Evolutionary conservation across 2,113 vertebrate species (phyloP), one percentile per base, ranked within the genome.

Genomic region (Dasyornis broadbenti): DNA sequence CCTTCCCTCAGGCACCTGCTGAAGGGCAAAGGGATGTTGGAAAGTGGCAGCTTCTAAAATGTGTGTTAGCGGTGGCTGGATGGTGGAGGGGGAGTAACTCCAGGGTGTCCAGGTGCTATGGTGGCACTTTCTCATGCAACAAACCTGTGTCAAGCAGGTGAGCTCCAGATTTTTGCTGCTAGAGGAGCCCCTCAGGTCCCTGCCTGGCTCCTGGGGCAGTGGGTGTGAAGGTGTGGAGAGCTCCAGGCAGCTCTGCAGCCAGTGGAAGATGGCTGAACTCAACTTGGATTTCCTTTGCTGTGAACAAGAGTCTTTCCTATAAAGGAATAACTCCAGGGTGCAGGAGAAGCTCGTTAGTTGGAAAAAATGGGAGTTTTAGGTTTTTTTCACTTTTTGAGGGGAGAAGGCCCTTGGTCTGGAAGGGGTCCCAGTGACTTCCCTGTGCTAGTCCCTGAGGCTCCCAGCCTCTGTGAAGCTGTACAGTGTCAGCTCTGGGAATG

Each of bases 91-190:
- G 19, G 10, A 16, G 22, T 11, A 11, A 20, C 15, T 27, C 2
- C 39, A 54, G 70, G 14, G 13, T 11, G 27, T 42, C 7, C 79
- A 42, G 54, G 31, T 11, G 61, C 79, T 19, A 14, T 4, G 3
- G 3, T 9, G 6, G 50, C 6, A 11, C 24, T 7, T 69, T 6
- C 3, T 49, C 5, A 1, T 1, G 0, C 3, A 45, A 7, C 11
- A 19, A 8, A 47, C 10, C 47, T 5, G 52, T 78, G 66, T 9
- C 12, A 0, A 7, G 30, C 2, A 35, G 78, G 18, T 31, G 4
- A 63, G 2, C 9, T 7, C 9, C 49, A 50, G 83, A 39, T 33
- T 27, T 18, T 2, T 17, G 52, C 71, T 56, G 49, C 6, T 13
- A 45, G 42, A 47, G 78, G 4, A 30, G 79, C 21, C 63, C 28